Evolutionary conservation across 2,888 invertebrate species (phyloP), one percentile per base, ranked within the genome.

Genomic region (Mesorhabditis sp.): DNA sequence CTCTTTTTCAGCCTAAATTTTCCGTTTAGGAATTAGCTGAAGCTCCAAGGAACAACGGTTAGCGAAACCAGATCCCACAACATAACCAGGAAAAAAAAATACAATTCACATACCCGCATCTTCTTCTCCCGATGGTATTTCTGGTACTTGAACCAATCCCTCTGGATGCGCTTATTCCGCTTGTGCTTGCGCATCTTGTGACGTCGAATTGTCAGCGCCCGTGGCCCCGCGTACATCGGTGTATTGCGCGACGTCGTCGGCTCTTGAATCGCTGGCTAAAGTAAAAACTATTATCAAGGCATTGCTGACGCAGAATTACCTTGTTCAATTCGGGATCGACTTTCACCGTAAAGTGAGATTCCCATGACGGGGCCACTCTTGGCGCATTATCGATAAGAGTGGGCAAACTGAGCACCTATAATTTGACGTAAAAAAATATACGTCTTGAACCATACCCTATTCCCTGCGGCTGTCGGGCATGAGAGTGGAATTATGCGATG

Each of bases 171-270:
- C 78, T 77, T 79, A 62, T 74, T 69, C 65, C 78, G 70, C 79
- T 83, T 83, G 63, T 83, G 83, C 69, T 82, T 83, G 75, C 81
- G 82, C 82, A 83, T 83, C 70, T 83, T 83, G 72, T 80, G 80
- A 28, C 83, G 73, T n/a, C 83, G 72, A 64, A 83, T 82, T 4
- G 81, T 81, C 64, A 82, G 73, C 58, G 81, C 73, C 66, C 80
- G 72, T 45, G 80, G 80, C 7, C 76, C 72, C 1, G 76, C 63
- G 66, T 72, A 74, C 70, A 79, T 76, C 10, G 75, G 74, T 6
- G 68, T 44, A 4, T 68, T 68, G 7, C 62, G 66, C 4, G 67
- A 44, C 15, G 66, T 68, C 4, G 70, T 62, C 5, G 75, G 74
- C 13, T 65, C 72, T 44, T 69, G 61, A 41, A 74, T 72, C 28